Conservation (phyloP, 2,888 invertebrate genomes). For the Xestia xanthographa region DNA sequence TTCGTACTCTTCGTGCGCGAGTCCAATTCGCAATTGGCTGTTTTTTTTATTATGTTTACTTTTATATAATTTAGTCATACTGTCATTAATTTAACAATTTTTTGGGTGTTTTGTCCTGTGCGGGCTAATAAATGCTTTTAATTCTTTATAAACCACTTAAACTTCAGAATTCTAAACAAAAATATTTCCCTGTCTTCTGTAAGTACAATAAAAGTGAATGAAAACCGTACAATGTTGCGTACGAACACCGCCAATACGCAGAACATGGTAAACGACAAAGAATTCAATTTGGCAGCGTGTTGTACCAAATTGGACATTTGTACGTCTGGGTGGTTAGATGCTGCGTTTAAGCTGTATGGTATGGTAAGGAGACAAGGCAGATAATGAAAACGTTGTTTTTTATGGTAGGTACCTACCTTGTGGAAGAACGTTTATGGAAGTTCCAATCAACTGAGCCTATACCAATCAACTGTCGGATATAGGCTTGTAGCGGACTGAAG, state of each 20-base stretch:
- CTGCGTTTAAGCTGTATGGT: slow-evolving; percentile 14
- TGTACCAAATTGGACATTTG: slow-evolving; percentile 67
- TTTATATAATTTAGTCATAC: too few species aligned
- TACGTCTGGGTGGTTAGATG: slow-evolving; percentile 31
- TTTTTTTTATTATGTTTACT: too few species aligned
- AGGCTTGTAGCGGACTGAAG: neutral
- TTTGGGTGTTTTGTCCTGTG: too few species aligned
- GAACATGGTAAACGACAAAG: slow-evolving; percentile 62
- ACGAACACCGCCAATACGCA: slow-evolving; percentile 30
- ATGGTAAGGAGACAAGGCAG: neutral
- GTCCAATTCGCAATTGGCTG: too few species aligned
- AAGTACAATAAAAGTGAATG: slow-evolving; percentile 34
- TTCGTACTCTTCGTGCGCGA: too few species aligned
- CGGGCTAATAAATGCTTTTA: too few species aligned
- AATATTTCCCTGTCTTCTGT: neutral
- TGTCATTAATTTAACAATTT: too few species aligned
- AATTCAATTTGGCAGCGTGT: slow-evolving; percentile 71
- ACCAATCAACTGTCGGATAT: neutral
- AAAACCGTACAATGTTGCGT: slow-evolving; percentile 9
- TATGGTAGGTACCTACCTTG: neutral
- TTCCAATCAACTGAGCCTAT: neutral
- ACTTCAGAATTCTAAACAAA: neutral
- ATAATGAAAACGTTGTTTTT: slow-evolving; percentile 11
- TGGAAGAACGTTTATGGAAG: neutral
- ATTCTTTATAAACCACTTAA: neutral